Evolutionary conservation across 2,113 vertebrate species (phyloP).

Genomic region (Leptocoma aspasia): DNA sequence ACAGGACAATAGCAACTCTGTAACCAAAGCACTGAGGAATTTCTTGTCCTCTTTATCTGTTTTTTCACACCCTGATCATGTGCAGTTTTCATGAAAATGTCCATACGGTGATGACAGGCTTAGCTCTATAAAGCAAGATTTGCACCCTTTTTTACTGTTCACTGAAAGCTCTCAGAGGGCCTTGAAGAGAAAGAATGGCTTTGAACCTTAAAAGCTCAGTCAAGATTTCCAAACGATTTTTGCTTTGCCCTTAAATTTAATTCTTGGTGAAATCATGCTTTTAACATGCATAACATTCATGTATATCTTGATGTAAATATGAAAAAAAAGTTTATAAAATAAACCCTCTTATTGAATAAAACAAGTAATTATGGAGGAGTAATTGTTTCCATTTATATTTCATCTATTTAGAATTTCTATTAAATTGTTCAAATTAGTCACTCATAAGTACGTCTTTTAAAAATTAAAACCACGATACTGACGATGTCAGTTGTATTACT

Average conservation of each 20-base stretch:
- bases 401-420: neutral
- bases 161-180: neutral
- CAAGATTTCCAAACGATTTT: neutral
- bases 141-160: neutral
- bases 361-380: neutral
- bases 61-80: neutral
- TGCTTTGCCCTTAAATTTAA: neutral
- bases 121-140: neutral
- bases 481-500: neutral
- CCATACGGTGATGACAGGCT: neutral
- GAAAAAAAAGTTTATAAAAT: neutral
- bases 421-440: neutral
- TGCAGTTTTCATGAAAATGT: neutral
- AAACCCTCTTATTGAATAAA: neutral
- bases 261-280: neutral
- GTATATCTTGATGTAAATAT: neutral
- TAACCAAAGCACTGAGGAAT: neutral
- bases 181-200: neutral
- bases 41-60: neutral
- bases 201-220: neutral
- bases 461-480: neutral
- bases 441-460: neutral
- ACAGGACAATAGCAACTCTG: neutral
- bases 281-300: neutral
- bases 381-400: neutral